Conservation (phyloP, 2,113 vertebrate genomes). For the Vireo altiloquus region DNA sequence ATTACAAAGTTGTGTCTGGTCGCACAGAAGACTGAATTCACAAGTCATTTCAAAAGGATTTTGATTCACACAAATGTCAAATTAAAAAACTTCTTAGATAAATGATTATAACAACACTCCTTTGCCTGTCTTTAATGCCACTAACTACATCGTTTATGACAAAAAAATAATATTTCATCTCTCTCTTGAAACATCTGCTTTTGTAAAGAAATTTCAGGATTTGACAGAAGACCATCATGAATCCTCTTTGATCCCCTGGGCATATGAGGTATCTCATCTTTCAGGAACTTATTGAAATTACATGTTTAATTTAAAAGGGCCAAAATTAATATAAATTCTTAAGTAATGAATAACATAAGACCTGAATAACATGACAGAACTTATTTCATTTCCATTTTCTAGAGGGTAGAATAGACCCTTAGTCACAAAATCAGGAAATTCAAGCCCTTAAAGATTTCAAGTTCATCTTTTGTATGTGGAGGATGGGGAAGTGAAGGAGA, state of each 20-base stretch:
- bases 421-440: not conserved
- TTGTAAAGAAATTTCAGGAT: not conserved
- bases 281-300: not conserved
- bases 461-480: not conserved
- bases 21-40: not conserved
- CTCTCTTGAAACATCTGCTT: not conserved
- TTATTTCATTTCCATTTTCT: not conserved
- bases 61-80: not conserved
- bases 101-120: not conserved
- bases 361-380: not conserved
- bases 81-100: not conserved
- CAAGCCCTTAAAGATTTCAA: not conserved
- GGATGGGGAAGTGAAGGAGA: accelerated
- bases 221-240: not conserved
- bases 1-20: not conserved
- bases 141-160: not conserved
- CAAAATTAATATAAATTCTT: not conserved
- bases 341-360: not conserved
- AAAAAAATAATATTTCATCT: not conserved
- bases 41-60: not conserved
- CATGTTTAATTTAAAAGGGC: not conserved
- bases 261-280: not conserved
- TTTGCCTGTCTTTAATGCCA: not conserved
- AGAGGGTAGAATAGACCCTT: not conserved
- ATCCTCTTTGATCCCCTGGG: not conserved